Percentiles rank a stretch among this genome's conserved stretches.
These are phyloP conservation scores for Okapia johnstoni DNA, from an alignment of 2,113 vertebrate species.

Conservation along the genomic window DNA sequence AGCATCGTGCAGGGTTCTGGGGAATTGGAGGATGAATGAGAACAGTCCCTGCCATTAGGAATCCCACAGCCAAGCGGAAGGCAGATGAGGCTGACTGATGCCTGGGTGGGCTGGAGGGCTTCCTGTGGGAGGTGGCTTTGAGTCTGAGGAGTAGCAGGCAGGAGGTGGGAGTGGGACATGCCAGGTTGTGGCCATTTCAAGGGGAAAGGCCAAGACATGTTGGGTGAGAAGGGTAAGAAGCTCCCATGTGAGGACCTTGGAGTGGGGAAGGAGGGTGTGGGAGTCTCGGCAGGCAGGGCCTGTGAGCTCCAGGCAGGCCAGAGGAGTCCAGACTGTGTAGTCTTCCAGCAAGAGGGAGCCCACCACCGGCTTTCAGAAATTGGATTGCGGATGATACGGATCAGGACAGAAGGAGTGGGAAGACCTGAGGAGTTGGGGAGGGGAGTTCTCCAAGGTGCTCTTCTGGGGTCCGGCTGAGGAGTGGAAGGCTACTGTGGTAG, in stretches of 20 bases:
- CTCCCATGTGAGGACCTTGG: background rate
- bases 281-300: background rate
- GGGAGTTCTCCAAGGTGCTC: background rate
- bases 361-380: accelerated
- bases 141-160: background rate
- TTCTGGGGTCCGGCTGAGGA: background rate
- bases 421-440: background rate
- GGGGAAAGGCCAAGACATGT: background rate
- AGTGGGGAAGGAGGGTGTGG: background rate
- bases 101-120: background rate
- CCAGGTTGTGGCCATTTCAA: background rate
- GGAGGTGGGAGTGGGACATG: background rate
- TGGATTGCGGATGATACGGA: background rate
- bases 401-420: background rate
- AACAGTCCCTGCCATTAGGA: background rate
- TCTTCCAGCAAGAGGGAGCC: background rate
- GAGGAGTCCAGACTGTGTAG: background rate
- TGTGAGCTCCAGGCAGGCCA: background rate
- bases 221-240: background rate
- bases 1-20: background rate
- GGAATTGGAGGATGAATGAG: background rate
- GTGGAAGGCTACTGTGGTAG: background rate
- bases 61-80: background rate
- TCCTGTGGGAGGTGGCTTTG: background rate
- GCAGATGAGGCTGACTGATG: background rate